Evolutionary conservation across 2,888 invertebrate genomes (phyloP).

Genomic region (Synanthedon vespiformis): DNA sequence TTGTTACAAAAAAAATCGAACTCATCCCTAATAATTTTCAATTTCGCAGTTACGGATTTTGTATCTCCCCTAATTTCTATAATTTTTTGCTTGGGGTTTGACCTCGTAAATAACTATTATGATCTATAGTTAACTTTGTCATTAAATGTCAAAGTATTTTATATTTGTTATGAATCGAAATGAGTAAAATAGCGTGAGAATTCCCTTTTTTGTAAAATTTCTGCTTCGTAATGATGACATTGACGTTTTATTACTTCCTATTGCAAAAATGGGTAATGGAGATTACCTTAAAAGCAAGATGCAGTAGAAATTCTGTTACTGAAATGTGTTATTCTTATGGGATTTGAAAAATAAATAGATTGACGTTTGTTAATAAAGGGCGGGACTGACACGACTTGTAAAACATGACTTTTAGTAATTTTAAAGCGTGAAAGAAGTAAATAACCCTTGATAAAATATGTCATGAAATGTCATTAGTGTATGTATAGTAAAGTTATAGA

Average conservation of each 20-base stretch:
- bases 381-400: too few species aligned
- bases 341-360: too few species aligned
- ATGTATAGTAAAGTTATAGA: too few species aligned
- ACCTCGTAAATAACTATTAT: conserved; percentile 26
- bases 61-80: conserved; percentile 18
- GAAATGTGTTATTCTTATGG: too few species aligned
- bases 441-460: too few species aligned
- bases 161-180: conserved; percentile 45
- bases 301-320: too few species aligned
- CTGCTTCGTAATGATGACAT: conserved; percentile 51
- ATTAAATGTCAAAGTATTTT: conserved; percentile 64
- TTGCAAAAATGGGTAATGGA: too few species aligned
- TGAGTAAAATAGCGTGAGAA: conserved; percentile 45
- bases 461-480: too few species aligned
- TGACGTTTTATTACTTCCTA: conserved; percentile 23
- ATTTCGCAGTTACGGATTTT: conserved; percentile 41
- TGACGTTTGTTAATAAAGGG: too few species aligned
- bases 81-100: conserved; percentile 30
- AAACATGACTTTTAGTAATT: too few species aligned
- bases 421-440: too few species aligned
- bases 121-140: conserved; percentile 42
- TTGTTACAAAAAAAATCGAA: neutral
- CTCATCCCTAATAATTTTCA: conserved; percentile 19
- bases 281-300: too few species aligned
- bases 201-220: conserved; percentile 15